These are phyloP conservation scores for Stictonetta naevosa DNA, from an alignment of 2,113 vertebrate genomes.

Conservation along the genomic window DNA sequence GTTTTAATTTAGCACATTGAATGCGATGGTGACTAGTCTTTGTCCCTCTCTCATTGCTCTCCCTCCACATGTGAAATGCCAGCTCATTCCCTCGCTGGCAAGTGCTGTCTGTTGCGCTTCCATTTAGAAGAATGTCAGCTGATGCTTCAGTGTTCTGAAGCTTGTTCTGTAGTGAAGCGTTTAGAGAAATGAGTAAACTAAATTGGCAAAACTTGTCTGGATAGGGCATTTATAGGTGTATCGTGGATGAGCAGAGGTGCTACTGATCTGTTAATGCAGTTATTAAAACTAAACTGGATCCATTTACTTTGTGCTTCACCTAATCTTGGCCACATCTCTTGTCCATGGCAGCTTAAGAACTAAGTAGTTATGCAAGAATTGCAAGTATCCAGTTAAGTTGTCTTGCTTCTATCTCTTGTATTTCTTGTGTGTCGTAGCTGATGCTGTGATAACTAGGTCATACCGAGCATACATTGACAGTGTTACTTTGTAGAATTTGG, in stretches of 20 bases:
- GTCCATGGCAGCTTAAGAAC: not conserved
- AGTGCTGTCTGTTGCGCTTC: not conserved
- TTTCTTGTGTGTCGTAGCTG: not conserved
- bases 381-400: not conserved
- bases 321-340: not conserved
- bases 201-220: not conserved
- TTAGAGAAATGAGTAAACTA: not conserved
- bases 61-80: not conserved
- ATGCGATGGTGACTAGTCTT: not conserved
- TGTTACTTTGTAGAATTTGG: not conserved
- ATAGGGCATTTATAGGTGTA: not conserved
- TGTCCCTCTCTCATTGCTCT: not conserved
- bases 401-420: not conserved
- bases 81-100: not conserved
- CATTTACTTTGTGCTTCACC: not conserved
- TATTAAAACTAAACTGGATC: not conserved
- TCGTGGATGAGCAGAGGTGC: not conserved
- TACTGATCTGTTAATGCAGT: not conserved
- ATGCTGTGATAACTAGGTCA: not conserved
- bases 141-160: not conserved
- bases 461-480: not conserved
- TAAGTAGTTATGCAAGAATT: not conserved
- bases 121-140: not conserved
- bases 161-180: not conserved
- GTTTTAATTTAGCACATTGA: not conserved